Conservation (phyloP, 2,113 vertebrate genomes). For the Cavia porcellus region DNA sequence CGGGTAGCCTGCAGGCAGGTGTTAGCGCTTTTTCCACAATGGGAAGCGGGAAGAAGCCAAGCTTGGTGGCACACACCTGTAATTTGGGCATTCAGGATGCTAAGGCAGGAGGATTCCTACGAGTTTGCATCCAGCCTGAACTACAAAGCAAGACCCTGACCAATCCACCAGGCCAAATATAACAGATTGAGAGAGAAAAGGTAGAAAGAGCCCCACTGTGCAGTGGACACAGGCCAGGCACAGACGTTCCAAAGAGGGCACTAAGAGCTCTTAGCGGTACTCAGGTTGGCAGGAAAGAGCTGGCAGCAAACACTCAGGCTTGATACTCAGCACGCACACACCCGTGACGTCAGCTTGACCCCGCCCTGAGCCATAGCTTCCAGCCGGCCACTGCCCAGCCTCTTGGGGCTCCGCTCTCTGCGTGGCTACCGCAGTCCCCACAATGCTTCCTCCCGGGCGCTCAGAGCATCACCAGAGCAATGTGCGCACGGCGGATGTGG, state of each 20-base stretch:
- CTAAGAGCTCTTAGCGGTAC: not conserved
- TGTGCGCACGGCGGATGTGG: not conserved
- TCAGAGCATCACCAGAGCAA: not conserved
- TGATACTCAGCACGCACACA: not conserved
- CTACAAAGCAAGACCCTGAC: not conserved
- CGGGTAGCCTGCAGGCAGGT: not conserved
- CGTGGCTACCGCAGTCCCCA: not conserved
- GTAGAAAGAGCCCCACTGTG: not conserved
- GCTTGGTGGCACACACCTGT: not conserved
- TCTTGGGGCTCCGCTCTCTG: not conserved
- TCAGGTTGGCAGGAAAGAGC: not conserved
- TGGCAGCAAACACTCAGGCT: not conserved
- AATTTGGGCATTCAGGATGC: not conserved
- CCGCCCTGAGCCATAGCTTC: not conserved
- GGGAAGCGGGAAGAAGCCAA: not conserved
- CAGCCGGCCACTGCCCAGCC: not conserved
- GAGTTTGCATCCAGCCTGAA: not conserved
- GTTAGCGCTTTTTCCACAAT: not conserved
- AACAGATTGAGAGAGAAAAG: too few relatives aligned
- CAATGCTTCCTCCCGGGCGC: not conserved
- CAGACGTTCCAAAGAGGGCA: not conserved
- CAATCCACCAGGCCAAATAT: too few relatives aligned
- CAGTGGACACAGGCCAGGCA: not conserved
- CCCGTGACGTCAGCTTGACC: slow-evolving; percentile 26
- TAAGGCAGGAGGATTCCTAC: not conserved